Base-by-base conservation (phyloP, 2,113 vertebrate genomes). In the Cygnus atratus region DNA sequence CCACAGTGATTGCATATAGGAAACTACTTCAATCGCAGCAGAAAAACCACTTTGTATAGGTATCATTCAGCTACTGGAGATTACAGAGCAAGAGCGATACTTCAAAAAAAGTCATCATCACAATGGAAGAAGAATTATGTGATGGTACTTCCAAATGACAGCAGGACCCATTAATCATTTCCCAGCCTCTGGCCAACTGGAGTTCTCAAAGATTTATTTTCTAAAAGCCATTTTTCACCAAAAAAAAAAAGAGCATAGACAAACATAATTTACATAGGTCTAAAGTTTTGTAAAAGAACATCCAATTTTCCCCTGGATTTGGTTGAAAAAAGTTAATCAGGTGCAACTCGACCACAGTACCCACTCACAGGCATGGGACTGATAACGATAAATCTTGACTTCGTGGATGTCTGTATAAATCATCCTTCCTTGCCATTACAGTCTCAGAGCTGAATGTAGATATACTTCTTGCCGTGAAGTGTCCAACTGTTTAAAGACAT, bases 401-500 rank as follows among this genome's bases (percentile, higher is more conserved):
- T 72, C 9, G 61, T 12, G 57, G 13, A 71, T 41, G 5, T 41
- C 39, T 52, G 8, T 50, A 66, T 43, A 22, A 81, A 74, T 63
- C 37, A 67, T 50, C 19, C 9, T 39, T 66, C 21, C 55, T 58
- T 22, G 48, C 10, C 2, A 0, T 41, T 70, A 39, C 11, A 73
- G 28, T 13, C 28, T 21, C 31, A n/a, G 9, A 52, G 19, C 26
- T 92, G 75, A 88, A 88, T 70, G 50, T 4, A 86, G 28, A 37
- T 15, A 8, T 39, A 66, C 33, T 62, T 74, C 41, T 73, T 76
- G 50, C n/a, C 39, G 55, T 9, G 11, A 86, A 67, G 33, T 0
- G 1, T 2, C 17, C 8, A 25, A 6, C 29, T 55, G 76, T 35
- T 7, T 0, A 8, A 54, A 17, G 26, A 54, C 4, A 63, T 3